Conservation (phyloP, 2,797 vertebrate species). For the Rhynchotus rufescens region DNA sequence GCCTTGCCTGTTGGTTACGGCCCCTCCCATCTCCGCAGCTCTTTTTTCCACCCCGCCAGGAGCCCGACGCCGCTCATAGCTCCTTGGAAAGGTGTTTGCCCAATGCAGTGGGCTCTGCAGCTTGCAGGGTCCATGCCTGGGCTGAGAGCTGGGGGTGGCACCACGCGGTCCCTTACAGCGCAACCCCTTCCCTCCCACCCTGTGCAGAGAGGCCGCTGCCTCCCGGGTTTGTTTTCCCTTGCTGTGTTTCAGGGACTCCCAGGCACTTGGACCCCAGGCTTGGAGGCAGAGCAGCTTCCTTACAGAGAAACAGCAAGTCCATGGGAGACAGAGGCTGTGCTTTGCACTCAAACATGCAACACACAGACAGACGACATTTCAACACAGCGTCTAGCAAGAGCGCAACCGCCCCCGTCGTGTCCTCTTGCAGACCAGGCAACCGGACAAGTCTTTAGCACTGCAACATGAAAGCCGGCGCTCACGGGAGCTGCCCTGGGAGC, state of each 20-base stretch:
- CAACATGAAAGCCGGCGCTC: neutral
- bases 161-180: neutral
- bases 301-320: neutral
- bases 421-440: neutral
- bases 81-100: neutral
- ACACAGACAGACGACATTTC: neutral
- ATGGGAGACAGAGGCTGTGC: neutral
- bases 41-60: neutral
- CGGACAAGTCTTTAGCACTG: neutral
- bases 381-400: neutral
- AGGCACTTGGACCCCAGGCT: neutral
- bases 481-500: slow-evolving; percentile 6
- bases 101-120: neutral
- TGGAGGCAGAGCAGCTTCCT: neutral
- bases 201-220: neutral
- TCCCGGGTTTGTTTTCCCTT: neutral
- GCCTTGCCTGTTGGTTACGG: slow-evolving; percentile 36
- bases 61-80: neutral
- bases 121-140: rapidly evolving
- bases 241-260: neutral
- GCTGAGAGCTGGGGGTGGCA: neutral
- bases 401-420: neutral
- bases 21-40: slow-evolving; percentile 49
- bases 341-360: neutral
- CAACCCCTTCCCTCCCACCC: neutral